A percentile compares a stretch with the other conserved stretches of the same genome.
Evolutionary conservation across 2,113 vertebrate genomes (phyloP).

Genomic region (Platysteira castanea): DNA sequence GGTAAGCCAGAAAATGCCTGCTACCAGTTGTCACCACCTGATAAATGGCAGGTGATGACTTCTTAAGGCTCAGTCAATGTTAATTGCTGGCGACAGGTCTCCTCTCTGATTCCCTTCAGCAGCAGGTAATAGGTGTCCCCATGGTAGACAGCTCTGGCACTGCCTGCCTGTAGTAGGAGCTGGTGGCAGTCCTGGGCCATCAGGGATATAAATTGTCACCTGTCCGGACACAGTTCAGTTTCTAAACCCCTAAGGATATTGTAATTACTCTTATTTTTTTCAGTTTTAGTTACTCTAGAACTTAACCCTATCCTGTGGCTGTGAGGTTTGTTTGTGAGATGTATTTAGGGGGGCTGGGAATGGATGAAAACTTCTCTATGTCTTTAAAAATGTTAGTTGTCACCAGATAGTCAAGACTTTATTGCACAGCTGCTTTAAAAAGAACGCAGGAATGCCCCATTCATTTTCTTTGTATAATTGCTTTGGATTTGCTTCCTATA

Average conservation of each 20-base stretch:
- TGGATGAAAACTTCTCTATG: background rate
- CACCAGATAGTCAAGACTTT: background rate
- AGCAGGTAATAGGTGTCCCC: background rate
- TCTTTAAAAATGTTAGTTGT: background rate
- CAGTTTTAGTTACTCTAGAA: background rate
- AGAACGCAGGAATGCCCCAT: background rate
- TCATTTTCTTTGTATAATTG: background rate
- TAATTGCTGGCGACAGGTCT: background rate
- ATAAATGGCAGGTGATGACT: slow-evolving; percentile 14
- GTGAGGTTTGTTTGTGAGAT: background rate
- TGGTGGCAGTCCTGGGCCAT: background rate
- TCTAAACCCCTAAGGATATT: background rate
- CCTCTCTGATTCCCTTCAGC: background rate
- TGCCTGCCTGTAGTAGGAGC: background rate
- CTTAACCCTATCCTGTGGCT: background rate
- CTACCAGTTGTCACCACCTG: background rate
- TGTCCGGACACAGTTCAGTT: fast-evolving
- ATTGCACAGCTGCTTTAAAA: background rate
- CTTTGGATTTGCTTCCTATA: background rate
- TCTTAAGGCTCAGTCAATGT: background rate
- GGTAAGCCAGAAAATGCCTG: background rate
- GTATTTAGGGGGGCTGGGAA: background rate
- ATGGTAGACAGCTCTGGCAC: background rate
- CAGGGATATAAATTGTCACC: background rate
- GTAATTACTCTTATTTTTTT: background rate